A percentile compares a stretch with the other conserved stretches of the same genome.
Conservation (phyloP, 2,888 invertebrate genomes). For the Sepiola atlantica region DNA sequence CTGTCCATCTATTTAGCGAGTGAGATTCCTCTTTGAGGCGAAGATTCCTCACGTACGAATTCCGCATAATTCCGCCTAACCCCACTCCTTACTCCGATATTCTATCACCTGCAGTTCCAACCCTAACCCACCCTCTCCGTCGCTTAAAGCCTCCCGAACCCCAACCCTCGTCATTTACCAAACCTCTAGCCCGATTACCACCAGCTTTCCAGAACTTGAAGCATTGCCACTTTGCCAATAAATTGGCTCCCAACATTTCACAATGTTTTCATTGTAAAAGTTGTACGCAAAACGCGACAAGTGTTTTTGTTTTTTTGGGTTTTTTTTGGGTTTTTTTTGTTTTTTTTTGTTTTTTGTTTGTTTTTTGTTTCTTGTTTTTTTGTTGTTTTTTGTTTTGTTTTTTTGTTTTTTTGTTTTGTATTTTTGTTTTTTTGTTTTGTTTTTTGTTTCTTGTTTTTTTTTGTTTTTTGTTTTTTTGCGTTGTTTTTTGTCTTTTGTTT, state of each 20-base stretch:
- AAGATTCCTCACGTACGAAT: background rate
- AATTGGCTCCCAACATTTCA: background rate
- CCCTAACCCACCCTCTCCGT: background rate
- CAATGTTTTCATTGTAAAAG: background rate
- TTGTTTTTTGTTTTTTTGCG: background rate
- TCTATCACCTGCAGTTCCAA: background rate
- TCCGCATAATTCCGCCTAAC: background rate
- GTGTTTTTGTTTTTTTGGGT: background rate
- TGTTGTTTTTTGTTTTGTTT: background rate
- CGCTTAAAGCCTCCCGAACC: background rate
- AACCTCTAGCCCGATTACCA: background rate
- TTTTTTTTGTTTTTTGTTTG: background rate
- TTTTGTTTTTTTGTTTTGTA: background rate
- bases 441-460: too few species aligned
- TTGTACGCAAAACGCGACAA: constrained; percentile 16
- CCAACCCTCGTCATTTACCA: background rate
- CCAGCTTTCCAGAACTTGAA: background rate
- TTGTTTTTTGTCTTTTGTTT: too few species aligned
- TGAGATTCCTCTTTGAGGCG: background rate
- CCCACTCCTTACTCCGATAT: background rate
- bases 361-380: too few species aligned
- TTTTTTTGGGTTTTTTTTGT: too few species aligned
- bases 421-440: background rate
- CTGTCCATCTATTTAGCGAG: constrained; percentile 20
- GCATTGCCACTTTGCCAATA: constrained; percentile 1